Evolutionary conservation across 2,888 invertebrate genomes (phyloP).

Genomic region (Adelognathus sp.): DNA sequence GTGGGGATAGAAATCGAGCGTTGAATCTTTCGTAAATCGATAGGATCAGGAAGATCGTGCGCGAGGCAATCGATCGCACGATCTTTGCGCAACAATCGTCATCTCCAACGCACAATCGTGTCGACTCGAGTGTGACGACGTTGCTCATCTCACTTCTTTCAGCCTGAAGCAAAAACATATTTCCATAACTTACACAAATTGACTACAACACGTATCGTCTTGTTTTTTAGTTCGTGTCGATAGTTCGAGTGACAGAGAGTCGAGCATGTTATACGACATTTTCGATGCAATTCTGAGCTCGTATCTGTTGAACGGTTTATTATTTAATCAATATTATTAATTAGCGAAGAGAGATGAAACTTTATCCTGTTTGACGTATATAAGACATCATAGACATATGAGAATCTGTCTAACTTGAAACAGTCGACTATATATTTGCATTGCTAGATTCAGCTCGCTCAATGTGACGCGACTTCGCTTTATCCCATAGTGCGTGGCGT

Average conservation of each 20-base stretch:
- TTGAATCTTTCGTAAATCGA: conserved; percentile 43
- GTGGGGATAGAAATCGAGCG: not conserved
- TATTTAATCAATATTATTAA: too few relatives aligned
- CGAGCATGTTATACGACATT: not conserved
- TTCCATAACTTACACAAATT: conserved; percentile 53
- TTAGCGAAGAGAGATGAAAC: too few relatives aligned
- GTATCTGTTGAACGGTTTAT: too few relatives aligned
- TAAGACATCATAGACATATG: too few relatives aligned
- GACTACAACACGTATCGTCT: conserved; percentile 52
- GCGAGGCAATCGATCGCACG: conserved; percentile 32
- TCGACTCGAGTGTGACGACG: conserved; percentile 8
- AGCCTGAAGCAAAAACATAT: conserved; percentile 23
- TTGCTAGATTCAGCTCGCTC: too few relatives aligned
- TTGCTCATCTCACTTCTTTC: not conserved
- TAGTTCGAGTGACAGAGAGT: not conserved
- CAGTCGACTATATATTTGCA: too few relatives aligned
- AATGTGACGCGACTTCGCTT: too few relatives aligned
- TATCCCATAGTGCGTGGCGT: too few relatives aligned
- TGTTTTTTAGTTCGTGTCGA: not conserved
- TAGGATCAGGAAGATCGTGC: not conserved
- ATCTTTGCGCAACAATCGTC: conserved; percentile 44
- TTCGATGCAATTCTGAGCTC: not conserved
- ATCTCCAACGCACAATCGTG: conserved; percentile 4
- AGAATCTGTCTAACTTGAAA: too few relatives aligned
- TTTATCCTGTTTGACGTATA: too few relatives aligned